Percentiles rank a stretch among this genome's conserved stretches.
phyloP scores from a whole-genome alignment of 2,888 invertebrate genomes.

The Hylaea fasciaria region DNA sequence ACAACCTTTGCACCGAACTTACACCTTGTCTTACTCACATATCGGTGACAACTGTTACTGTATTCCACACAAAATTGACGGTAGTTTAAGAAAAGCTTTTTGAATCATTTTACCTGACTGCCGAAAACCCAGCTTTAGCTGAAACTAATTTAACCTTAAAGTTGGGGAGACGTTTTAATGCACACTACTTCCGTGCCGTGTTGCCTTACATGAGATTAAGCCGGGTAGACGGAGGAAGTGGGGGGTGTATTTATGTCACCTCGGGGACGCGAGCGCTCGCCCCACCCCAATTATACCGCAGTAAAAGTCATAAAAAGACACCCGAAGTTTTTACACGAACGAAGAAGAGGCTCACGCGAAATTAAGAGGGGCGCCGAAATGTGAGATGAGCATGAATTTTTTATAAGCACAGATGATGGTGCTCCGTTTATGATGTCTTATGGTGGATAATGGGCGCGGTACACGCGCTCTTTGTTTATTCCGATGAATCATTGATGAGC shows the following conservation, averaged over 20 bases:
- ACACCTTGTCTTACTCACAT: constrained; percentile 33
- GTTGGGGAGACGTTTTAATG: constrained; percentile 68
- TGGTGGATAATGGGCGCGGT: constrained; percentile 78
- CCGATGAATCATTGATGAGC: constrained; percentile 80
- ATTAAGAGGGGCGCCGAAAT: constrained; percentile 85
- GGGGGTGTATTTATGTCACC: constrained; percentile 84
- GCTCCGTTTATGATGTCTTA: constrained; percentile 84
- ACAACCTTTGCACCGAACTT: constrained; percentile 41
- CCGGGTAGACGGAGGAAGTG: constrained; percentile 70
- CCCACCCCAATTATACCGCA: constrained; percentile 85
- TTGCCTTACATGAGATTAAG: constrained; percentile 83
- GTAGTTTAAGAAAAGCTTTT: too few relatives aligned
- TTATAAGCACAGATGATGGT: constrained; percentile 85
- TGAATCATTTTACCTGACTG: background rate
- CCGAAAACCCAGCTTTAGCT: constrained; percentile 6
- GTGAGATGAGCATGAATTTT: constrained; percentile 85
- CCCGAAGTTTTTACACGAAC: constrained; percentile 85
- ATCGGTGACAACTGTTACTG: constrained; percentile 15
- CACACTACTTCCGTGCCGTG: constrained; percentile 69
- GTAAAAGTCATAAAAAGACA: constrained; percentile 86
- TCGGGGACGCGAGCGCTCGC: constrained; percentile 81
- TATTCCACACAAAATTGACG: constrained; percentile 13
- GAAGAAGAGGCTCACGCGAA: constrained; percentile 83
- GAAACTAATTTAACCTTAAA: constrained; percentile 56
- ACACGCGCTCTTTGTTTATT: constrained; percentile 79